These are phyloP conservation scores for Variabilichromis moorii DNA, from an alignment of 2,113 vertebrate genomes.

Conservation along the genomic window DNA sequence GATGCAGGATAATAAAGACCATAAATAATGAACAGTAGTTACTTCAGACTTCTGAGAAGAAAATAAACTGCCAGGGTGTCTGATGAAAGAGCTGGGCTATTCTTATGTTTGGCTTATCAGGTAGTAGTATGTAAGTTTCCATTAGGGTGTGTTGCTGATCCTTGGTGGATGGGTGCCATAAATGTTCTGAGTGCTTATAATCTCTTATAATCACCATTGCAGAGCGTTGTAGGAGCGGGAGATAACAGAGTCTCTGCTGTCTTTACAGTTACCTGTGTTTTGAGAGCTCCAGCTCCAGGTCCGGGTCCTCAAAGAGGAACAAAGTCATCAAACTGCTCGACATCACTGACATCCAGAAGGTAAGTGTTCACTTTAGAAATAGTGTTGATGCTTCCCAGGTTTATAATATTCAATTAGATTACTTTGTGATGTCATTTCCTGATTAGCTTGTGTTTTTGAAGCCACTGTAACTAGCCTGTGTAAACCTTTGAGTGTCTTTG, in stretches of 20 bases:
- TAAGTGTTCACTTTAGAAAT: background rate
- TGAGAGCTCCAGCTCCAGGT: constrained; percentile 87
- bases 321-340: constrained; percentile 91
- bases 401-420: background rate
- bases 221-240: background rate
- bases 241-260: background rate
- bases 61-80: background rate
- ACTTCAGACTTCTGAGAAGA: background rate
- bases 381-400: background rate
- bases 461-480: background rate
- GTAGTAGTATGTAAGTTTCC: background rate
- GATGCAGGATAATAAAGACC: background rate
- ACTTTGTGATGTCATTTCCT: background rate
- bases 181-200: background rate
- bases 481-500: background rate
- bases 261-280: constrained; percentile 85
- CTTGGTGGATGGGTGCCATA: background rate
- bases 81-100: background rate
- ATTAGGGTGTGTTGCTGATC: background rate
- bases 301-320: constrained; percentile 90
- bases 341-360: constrained; percentile 95
- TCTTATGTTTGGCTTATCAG: background rate
- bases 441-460: background rate
- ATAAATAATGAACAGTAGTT: background rate
- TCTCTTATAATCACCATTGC: background rate